Conservation (phyloP, 2,113 vertebrate species). For the Galbula dea region DNA sequence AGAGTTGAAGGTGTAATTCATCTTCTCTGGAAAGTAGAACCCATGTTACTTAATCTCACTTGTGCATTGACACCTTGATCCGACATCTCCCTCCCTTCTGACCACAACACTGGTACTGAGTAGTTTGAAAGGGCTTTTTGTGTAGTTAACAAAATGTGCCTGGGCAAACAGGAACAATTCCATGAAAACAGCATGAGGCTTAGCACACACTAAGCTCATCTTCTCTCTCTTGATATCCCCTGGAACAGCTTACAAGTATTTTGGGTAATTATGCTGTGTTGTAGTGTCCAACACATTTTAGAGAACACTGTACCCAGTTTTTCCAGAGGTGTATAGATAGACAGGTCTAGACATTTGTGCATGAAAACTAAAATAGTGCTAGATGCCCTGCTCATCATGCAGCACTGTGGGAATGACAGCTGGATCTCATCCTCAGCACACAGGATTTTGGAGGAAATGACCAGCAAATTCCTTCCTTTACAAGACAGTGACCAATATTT, state of each 20-base stretch:
- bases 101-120: neutral
- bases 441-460: constrained; percentile 14
- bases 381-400: neutral
- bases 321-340: neutral
- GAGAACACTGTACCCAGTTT: neutral
- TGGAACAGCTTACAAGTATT: neutral
- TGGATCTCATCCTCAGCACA: neutral
- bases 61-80: neutral
- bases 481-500: neutral
- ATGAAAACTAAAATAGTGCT: neutral
- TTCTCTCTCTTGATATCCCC: neutral
- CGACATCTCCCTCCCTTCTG: neutral
- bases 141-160: neutral
- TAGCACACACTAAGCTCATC: neutral
- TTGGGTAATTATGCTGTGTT: neutral
- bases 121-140: neutral
- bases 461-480: constrained; percentile 16
- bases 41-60: neutral
- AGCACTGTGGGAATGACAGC: neutral
- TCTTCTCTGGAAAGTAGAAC: neutral
- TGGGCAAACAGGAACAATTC: neutral
- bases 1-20: neutral
- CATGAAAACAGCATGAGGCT: neutral
- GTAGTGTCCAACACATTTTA: neutral
- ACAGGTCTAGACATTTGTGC: neutral